Percentiles rank a stretch among this genome's conserved stretches.
These are phyloP conservation scores for Hyalella azteca DNA, from an alignment of 2,888 invertebrate species.

Conservation along the genomic window DNA sequence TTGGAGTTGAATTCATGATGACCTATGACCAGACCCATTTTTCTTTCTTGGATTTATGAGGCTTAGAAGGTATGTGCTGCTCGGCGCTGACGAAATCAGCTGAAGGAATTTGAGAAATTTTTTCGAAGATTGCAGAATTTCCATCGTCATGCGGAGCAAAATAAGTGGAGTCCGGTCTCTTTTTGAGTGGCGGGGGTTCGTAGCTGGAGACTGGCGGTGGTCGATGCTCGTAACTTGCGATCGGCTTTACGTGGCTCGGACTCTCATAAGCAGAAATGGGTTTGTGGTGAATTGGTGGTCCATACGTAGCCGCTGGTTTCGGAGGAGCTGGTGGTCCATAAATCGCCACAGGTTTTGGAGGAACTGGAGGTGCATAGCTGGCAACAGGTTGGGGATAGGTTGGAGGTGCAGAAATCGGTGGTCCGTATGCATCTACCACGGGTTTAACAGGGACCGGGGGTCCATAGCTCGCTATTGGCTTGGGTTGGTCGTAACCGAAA, in stretches of 20 bases:
- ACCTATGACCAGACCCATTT: constrained; percentile 12
- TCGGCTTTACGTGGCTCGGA: neutral
- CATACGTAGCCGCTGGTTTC: neutral
- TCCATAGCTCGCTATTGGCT: neutral
- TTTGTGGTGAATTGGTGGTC: neutral
- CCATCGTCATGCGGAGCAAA: neutral
- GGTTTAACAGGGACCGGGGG: neutral
- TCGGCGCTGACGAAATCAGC: neutral
- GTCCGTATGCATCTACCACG: neutral
- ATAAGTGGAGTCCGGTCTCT: neutral
- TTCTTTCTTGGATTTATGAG: neutral
- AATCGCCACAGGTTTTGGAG: neutral
- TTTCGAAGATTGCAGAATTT: neutral
- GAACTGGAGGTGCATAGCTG: neutral
- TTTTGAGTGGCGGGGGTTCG: neutral
- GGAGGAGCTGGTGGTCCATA: neutral
- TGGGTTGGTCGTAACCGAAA: neutral
- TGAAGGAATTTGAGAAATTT: constrained; percentile 14
- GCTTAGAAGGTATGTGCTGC: neutral
- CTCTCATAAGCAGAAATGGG: neutral
- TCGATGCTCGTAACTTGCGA: neutral
- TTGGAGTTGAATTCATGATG: no score
- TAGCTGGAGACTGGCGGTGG: neutral
- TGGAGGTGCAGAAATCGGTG: no score
- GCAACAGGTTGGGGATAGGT: neutral